A percentile compares a stretch with the other conserved stretches of the same genome.
These are phyloP conservation scores for Orthosia gracilis DNA, from an alignment of 2,888 invertebrate genomes.

Conservation along the genomic window DNA sequence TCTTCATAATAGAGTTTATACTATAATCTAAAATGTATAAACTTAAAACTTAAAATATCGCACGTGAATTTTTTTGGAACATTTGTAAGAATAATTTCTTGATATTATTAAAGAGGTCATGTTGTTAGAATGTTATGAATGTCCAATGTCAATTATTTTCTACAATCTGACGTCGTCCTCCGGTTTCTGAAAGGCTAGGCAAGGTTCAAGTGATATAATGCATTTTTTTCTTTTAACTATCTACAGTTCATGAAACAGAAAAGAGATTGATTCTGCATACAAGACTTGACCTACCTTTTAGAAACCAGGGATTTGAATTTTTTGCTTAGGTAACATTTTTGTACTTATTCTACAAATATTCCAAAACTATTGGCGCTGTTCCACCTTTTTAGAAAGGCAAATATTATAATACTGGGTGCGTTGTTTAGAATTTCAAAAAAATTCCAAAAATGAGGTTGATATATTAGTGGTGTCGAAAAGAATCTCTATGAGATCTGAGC, in stretches of 20 bases:
- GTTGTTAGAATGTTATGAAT: constrained; percentile 38
- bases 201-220: neutral
- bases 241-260: neutral
- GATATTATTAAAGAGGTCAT: neutral
- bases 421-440: neutral
- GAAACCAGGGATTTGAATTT: neutral
- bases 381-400: neutral
- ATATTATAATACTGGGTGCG: neutral
- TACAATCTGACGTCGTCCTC: constrained; percentile 15
- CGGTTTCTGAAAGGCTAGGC: neutral
- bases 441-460: neutral
- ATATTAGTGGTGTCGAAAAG: neutral
- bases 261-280: neutral
- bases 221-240: too few relatives aligned
- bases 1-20: constrained; percentile 40
- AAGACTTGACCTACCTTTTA: neutral
- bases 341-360: constrained; percentile 46
- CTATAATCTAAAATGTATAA: constrained; percentile 24
- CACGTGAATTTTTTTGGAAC: constrained; percentile 42
- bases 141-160: constrained; percentile 47
- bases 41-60: constrained; percentile 13
- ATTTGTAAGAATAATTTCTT: constrained; percentile 22
- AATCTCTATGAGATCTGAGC: too few relatives aligned
- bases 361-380: constrained; percentile 26
- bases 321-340: neutral